Percentiles rank a stretch among this genome's conserved stretches.
phyloP scores from a whole-genome alignment of 2,113 vertebrate species.

The Ctenomys sociabilis region DNA sequence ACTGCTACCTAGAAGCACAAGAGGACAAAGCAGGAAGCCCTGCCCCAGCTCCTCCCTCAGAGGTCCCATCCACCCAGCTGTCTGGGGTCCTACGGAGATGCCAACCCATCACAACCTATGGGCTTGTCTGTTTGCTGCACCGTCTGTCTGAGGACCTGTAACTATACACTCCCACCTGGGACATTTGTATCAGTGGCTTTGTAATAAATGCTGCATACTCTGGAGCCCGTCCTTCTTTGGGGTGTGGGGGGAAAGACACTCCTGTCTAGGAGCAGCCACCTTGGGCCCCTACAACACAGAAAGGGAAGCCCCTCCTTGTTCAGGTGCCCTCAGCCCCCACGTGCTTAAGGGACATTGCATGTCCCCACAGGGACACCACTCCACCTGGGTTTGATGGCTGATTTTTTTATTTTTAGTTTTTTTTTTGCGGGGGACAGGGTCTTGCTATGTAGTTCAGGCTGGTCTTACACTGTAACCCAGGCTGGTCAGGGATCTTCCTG shows the following conservation, averaged over 20 bases:
- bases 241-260: background rate
- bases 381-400: background rate
- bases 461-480: background rate
- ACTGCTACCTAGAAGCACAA: conserved; percentile 69
- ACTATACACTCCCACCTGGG: conserved; percentile 62
- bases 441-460: background rate
- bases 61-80: background rate
- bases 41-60: background rate
- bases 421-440: background rate
- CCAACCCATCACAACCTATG: background rate
- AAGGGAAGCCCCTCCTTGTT: background rate
- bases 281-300: background rate
- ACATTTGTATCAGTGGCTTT: conserved; percentile 83
- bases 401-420: background rate
- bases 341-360: no score
- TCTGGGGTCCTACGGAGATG: background rate
- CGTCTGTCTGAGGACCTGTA: conserved; percentile 82
- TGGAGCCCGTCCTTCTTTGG: conserved; percentile 40
- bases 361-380: background rate
- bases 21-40: background rate
- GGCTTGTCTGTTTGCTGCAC: conserved; percentile 74
- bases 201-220: conserved; percentile 85
- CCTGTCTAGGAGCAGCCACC: background rate
- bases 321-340: background rate
- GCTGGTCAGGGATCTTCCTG: background rate